Conservation (phyloP, 2,797 vertebrate genomes). For the Ambastaia sidthimunki region DNA sequence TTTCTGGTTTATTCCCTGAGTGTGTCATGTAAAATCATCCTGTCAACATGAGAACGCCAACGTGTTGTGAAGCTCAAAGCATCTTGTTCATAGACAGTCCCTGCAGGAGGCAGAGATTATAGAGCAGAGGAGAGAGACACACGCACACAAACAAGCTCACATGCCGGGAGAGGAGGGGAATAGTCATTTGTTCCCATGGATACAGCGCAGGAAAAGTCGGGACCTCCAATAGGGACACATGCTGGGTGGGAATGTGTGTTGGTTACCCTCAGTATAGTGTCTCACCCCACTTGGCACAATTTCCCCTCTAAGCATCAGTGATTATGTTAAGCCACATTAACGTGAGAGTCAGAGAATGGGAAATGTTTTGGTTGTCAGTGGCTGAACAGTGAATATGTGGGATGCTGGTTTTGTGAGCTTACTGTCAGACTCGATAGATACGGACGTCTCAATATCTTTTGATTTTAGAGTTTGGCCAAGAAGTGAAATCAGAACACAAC, state of each 20-base stretch:
- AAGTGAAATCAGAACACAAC: background rate
- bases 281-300: conserved; percentile 1
- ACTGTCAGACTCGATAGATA: background rate
- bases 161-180: conserved; percentile 15
- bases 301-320: conserved; percentile 17
- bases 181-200: conserved; percentile 47
- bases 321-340: conserved; percentile 28
- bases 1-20: background rate
- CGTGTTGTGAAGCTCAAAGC: conserved; percentile 22
- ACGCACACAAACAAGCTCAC: conserved; percentile 43
- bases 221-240: conserved; percentile 39
- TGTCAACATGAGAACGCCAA: background rate
- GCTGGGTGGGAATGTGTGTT: conserved; percentile 19
- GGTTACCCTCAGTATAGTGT: conserved; percentile 11
- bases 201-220: conserved; percentile 40
- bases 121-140: conserved; percentile 54
- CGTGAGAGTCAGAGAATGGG: background rate
- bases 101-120: conserved; percentile 50
- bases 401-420: background rate
- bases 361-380: background rate
- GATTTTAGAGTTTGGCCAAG: background rate
- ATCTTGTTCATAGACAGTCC: conserved; percentile 2
- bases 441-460: background rate
- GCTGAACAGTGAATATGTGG: conserved; percentile 1
- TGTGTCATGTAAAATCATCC: background rate